Conservation (phyloP, 2,797 vertebrate genomes). For the Carcharodon carcharias region DNA sequence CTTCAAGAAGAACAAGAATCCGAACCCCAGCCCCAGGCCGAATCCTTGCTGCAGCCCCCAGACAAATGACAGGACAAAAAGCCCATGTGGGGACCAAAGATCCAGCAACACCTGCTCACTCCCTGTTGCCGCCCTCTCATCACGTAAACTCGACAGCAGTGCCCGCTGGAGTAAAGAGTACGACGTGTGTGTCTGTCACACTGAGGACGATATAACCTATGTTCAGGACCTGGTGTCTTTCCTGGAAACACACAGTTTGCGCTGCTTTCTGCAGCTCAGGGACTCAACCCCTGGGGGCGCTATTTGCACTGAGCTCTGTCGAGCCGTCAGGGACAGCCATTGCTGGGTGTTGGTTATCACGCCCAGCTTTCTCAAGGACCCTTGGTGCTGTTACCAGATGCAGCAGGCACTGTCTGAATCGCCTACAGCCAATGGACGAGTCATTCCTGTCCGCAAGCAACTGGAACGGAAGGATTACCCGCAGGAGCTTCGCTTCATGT, state of each 20-base stretch:
- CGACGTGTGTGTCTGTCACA: constrained; percentile 77
- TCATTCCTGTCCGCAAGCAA: constrained; percentile 67
- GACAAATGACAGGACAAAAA: not conserved
- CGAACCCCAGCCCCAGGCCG: constrained; percentile 35
- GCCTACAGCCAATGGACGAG: constrained; percentile 61
- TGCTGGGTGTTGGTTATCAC: constrained; percentile 74
- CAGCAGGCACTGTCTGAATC: constrained; percentile 70
- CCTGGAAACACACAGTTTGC: constrained; percentile 62
- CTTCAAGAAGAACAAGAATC: not conserved
- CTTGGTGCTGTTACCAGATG: constrained; percentile 82
- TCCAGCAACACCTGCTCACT: not conserved
- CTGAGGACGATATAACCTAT: constrained; percentile 54
- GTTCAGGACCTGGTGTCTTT: constrained; percentile 66
- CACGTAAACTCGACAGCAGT: constrained; percentile 40
- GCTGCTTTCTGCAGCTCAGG: constrained; percentile 74
- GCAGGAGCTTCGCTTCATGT: constrained; percentile 64
- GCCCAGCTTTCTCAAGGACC: constrained; percentile 66
- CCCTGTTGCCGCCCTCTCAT: not conserved
- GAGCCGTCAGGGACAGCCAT: constrained; percentile 68
- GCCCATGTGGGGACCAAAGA: too few relatives aligned
- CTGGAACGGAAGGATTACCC: constrained; percentile 64
- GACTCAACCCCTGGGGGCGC: constrained; percentile 60
- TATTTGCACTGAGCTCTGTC: constrained; percentile 65
- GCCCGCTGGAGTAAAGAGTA: constrained; percentile 65
- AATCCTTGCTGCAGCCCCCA: not conserved